Evolutionary conservation across 2,113 vertebrate species (phyloP).

Genomic region (Argyrosomus japonicus): DNA sequence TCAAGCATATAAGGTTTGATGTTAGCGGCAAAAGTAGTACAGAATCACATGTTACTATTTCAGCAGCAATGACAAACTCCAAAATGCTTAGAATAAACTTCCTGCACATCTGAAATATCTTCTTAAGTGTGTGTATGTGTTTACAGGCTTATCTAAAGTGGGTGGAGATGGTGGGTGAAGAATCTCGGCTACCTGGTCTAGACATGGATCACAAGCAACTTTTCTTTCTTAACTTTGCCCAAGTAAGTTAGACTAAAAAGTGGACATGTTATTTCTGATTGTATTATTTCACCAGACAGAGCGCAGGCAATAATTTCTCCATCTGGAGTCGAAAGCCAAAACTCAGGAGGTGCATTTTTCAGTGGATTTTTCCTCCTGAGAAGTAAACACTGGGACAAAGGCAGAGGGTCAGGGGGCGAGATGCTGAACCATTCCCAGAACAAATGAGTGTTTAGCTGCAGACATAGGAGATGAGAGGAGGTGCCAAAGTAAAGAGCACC

Average conservation of each 20-base stretch:
- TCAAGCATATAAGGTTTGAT: constrained; percentile 93
- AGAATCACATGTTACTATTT: constrained; percentile 27
- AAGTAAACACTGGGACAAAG: constrained; percentile 39
- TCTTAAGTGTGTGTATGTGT: constrained; percentile 8
- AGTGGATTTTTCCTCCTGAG: constrained; percentile 13
- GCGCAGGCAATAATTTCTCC: not conserved
- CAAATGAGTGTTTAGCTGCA: constrained; percentile 8
- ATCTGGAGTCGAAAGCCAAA: constrained; percentile 3
- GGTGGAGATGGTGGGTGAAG: constrained; percentile 89
- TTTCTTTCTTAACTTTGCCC: constrained; percentile 97
- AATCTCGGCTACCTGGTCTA: constrained; percentile 90
- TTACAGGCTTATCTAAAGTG: constrained; percentile 94
- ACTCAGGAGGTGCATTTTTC: not conserved
- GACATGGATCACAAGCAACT: constrained; percentile 93
- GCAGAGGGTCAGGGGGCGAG: constrained; percentile 4
- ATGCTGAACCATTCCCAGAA: constrained; percentile 19
- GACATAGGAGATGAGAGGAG: not conserved
- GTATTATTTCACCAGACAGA: constrained; percentile 3
- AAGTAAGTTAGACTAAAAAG: constrained; percentile 83
- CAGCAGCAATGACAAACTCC: not conserved
- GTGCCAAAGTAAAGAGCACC: constrained; percentile 50
- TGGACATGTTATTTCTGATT: not conserved
- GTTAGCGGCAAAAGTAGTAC: not conserved
- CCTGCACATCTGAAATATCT: not conserved
- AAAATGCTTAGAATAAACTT: constrained; percentile 18